Base-by-base conservation (phyloP, 2,113 vertebrate genomes). In the Lasiurus cinereus region DNA sequence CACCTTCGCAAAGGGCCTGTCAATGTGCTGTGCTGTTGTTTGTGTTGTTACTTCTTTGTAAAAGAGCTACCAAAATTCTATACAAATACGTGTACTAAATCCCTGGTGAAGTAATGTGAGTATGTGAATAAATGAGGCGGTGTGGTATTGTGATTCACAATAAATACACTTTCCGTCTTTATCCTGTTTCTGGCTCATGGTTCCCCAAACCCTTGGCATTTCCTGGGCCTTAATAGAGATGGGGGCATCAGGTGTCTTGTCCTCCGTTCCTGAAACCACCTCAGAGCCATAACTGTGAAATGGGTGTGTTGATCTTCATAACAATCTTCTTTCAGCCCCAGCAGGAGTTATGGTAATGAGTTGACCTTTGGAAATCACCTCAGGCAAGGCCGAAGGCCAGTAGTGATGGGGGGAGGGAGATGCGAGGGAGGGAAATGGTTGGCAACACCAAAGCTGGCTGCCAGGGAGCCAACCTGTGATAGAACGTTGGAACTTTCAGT, bases 11-110 rank as follows among this genome's bases (percentile, higher is more conserved):
- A 70, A 70, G 18, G 43, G 33, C 24, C 13, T 16, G 73, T 76
- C 16, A 13, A 3, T 74, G 7, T 56, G 14, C 59, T 18, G 14
- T 67, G 6, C 14, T 50, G 24, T 82, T 73, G 36, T 87, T 83
- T 89, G 87, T 92, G 29, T 64, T 76, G 16, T 43, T 94, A 39
- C 62, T 83, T 72, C 67, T 77, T 9, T 85, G 89, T 91, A 74
- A 76, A 88, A 78, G 8, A 56, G 54, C 18, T 33, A 83, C 24
- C 10, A 91, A 73, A 62, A 79, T 66, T 72, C 33, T 83, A 6
- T 21, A 46, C 36, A 66, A 89, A 56, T 54, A 54, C 2, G 7
- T n/a, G n/a, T n/a, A n/a, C n/a, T 62, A 67, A 70, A 83, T 67
- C 46, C 36, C 39, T 33, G 39, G 36, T 54, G 29, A 69, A 76